Evolutionary conservation across 1,140 invertebrate genomes (phyloP), one percentile per base, ranked within the genome.

Genomic region (Popillia japonica): DNA sequence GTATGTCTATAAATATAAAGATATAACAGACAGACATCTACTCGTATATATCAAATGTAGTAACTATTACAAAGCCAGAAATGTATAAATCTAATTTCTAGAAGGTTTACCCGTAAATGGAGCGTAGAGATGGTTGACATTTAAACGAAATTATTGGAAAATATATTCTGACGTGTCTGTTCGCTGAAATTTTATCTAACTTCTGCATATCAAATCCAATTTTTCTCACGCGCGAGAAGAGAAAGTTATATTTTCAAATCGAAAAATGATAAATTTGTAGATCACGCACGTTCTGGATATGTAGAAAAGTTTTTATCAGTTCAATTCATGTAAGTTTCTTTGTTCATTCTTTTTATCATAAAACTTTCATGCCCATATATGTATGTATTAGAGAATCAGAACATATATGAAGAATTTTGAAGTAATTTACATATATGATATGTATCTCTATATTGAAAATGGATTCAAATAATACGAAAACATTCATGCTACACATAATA

Each of bases 221-320:
- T 27, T 27, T 34, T 68, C 61, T 9, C 48, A 68, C 22, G 11
- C 22, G 27, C 11, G 11, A 68, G 1, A 7, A 17, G 44, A 48
- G 61, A 68, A 68, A 68, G 17, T 68, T 68, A 64, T 64, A 64
- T 68, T 68, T 68, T 34, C 61, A 10, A 7, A 68, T 68, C 61
- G 48, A 68, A 68, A 22, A 22, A 68, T 68, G 61, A 68, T 68
- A 68, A 68, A 68, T 68, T 68, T 68, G 6, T 68, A 20, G 61
- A 68, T 34, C 22, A 34, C 27, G 61, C 61, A 34, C 22, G 20
- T 68, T 23, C 61, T 0, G 27, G 11, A 68, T 23, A 68, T 11
- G 61, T 22, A 27, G 61, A 17, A 20, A 68, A 68, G 17, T 17
- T 68, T 64, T 27, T 68, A 68, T 27, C 27, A 23, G 61, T 68